Conservation (phyloP, 2,113 vertebrate genomes). For the Neogale vison region DNA sequence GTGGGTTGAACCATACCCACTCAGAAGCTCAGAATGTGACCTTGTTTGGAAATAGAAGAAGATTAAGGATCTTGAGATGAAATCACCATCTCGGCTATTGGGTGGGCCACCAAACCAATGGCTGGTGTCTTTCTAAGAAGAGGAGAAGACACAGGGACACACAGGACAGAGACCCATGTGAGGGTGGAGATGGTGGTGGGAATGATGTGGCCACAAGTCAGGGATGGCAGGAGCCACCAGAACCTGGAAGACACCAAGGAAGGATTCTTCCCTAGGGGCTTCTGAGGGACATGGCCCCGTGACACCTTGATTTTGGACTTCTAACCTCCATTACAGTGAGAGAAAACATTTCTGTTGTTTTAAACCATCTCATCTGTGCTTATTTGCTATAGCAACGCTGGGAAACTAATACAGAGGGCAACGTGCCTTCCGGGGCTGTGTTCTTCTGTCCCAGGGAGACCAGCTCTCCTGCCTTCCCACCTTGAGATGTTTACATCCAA, state of each 20-base stretch:
- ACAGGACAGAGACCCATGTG: fast-evolving
- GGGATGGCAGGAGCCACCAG: background rate
- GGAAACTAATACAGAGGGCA: background rate
- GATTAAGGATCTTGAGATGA: background rate
- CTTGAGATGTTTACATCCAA: background rate
- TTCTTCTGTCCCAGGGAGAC: background rate
- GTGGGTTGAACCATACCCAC: background rate
- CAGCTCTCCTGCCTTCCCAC: background rate
- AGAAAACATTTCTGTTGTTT: background rate
- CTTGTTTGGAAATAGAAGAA: background rate
- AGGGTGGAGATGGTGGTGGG: background rate
- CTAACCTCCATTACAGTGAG: background rate
- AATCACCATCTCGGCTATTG: background rate
- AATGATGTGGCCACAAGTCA: background rate
- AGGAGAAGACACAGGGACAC: background rate
- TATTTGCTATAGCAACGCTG: background rate
- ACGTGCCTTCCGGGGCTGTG: background rate
- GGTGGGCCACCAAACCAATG: background rate
- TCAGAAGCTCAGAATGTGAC: background rate
- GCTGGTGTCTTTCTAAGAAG: background rate
- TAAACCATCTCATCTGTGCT: background rate
- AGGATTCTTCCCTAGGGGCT: background rate
- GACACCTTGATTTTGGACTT: background rate
- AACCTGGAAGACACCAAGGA: background rate
- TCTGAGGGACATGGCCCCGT: background rate